Evolutionary conservation across 2,797 vertebrate species (phyloP).

Genomic region (Anisognathus igniventris): DNA sequence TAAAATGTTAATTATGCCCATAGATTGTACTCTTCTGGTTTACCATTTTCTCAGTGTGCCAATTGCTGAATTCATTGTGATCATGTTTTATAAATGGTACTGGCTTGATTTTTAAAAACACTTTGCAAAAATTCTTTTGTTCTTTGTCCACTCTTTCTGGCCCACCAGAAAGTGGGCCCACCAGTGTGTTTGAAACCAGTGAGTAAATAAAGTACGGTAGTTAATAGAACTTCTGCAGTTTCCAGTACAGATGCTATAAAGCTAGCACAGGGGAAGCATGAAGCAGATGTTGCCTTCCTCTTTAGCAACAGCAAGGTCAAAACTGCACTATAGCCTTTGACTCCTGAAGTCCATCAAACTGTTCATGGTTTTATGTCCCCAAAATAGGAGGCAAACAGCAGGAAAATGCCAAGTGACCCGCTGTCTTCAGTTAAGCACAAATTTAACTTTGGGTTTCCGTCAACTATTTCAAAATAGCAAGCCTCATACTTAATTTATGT

Average conservation of each 20-base stretch:
- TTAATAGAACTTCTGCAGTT: neutral
- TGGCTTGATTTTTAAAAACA: neutral
- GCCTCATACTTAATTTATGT: neutral
- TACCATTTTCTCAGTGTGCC: neutral
- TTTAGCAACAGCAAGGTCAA: neutral
- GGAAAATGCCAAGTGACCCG: neutral
- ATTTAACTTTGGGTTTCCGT: neutral
- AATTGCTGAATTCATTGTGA: neutral
- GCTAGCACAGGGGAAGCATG: neutral
- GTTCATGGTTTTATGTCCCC: neutral
- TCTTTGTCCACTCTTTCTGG: neutral
- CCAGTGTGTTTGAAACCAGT: neutral
- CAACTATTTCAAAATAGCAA: neutral
- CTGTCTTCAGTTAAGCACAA: neutral
- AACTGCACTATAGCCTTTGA: neutral
- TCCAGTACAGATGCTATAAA: neutral
- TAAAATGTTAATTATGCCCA: neutral
- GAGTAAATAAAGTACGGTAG: neutral
- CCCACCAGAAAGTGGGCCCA: too few relatives aligned
- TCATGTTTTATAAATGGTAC: neutral
- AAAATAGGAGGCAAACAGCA: neutral
- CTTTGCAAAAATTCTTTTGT: neutral
- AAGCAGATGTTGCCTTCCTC: neutral
- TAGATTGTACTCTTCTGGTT: neutral
- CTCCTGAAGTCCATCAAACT: neutral